These are phyloP conservation scores for Tyrophagus putrescentiae DNA, from an alignment of 1,140 invertebrate species.

Conservation along the genomic window DNA sequence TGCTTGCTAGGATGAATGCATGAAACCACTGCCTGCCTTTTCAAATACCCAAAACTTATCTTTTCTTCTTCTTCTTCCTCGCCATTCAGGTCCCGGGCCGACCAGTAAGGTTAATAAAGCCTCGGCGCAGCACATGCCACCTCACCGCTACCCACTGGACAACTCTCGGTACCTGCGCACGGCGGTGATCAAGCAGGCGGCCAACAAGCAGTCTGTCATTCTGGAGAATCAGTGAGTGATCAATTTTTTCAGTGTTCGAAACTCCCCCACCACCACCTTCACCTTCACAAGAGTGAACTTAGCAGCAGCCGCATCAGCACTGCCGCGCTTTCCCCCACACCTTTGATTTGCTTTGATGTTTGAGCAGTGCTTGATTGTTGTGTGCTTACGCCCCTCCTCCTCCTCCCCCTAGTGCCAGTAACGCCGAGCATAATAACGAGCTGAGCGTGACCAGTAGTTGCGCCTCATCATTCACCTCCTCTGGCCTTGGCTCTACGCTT, in stretches of 20 bases:
- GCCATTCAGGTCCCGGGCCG: background rate
- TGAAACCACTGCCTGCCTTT: too few species aligned
- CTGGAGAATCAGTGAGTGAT: constrained; percentile 15
- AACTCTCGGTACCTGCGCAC: constrained; percentile 18
- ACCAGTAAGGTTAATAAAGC: background rate
- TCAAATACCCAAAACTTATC: too few species aligned
- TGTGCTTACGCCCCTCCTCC: too few species aligned
- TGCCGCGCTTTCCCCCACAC: too few species aligned
- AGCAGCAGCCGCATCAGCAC: too few species aligned
- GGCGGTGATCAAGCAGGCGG: constrained; percentile 21
- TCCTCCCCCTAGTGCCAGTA: too few species aligned
- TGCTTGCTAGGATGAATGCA: background rate
- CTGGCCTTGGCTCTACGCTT: constrained; percentile 40
- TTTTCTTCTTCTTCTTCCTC: constrained; percentile 1
- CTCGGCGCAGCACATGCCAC: background rate
- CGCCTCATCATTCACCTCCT: constrained; percentile 28
- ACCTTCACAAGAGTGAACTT: too few species aligned
- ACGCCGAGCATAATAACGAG: background rate
- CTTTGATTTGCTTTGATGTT: too few species aligned
- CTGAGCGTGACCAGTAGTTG: constrained; percentile 22
- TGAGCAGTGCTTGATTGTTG: too few species aligned
- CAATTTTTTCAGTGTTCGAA: too few species aligned
- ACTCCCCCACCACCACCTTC: background rate
- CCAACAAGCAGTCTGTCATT: constrained; percentile 15
- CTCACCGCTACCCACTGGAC: constrained; percentile 5